Evolutionary conservation across 2,113 vertebrate species (phyloP).

Genomic region (Gobiocypris rarus): DNA sequence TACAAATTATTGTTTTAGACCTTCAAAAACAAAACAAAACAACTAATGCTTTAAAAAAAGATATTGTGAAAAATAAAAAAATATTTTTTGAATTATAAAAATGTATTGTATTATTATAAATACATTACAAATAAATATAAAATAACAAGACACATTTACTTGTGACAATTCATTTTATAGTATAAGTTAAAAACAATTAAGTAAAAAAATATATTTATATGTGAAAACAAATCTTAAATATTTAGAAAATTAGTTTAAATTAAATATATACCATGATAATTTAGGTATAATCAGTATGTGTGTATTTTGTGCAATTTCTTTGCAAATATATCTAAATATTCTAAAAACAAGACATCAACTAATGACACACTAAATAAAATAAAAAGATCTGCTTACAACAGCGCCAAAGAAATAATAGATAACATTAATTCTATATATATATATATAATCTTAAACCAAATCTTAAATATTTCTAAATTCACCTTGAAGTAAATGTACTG

Average conservation of each 20-base stretch:
- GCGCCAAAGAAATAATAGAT: background rate
- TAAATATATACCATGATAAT: background rate
- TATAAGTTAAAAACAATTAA: background rate
- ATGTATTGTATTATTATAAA: too few relatives aligned
- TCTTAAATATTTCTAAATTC: background rate
- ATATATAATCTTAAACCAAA: too few relatives aligned
- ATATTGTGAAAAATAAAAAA: too few relatives aligned
- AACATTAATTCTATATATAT: background rate
- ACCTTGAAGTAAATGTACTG: background rate
- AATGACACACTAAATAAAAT: background rate
- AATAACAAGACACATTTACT: too few relatives aligned
- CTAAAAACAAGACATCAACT: background rate
- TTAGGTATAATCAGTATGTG: background rate
- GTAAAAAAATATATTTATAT: background rate
- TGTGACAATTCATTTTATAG: background rate
- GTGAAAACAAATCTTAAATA: background rate
- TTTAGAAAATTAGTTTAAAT: background rate
- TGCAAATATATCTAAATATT: background rate
- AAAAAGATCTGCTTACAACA: background rate
- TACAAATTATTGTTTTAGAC: background rate
- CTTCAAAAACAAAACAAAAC: too few relatives aligned
- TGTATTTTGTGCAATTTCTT: background rate
- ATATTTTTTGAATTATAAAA: background rate
- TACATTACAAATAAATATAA: too few relatives aligned
- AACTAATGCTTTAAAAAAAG: too few relatives aligned